Evolutionary conservation across 2,888 invertebrate genomes (phyloP).

Genomic region (Agrenia bidenticulata): DNA sequence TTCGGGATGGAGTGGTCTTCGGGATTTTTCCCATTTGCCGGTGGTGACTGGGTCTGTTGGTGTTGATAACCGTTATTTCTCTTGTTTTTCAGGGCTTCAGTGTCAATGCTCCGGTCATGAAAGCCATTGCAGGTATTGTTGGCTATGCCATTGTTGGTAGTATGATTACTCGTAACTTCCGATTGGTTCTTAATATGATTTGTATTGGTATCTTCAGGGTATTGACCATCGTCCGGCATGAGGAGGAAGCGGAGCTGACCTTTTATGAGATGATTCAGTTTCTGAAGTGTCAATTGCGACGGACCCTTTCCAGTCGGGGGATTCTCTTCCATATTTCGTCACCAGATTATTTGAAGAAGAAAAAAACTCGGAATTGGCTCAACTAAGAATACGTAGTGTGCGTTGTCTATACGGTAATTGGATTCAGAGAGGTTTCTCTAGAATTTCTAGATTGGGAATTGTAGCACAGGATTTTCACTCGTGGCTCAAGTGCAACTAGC

Average conservation of each 20-base stretch:
- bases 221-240: background rate
- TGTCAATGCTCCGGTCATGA: background rate
- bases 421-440: too few relatives aligned
- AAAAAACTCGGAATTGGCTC: too few relatives aligned
- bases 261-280: constrained; percentile 8
- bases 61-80: background rate
- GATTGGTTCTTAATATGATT: background rate
- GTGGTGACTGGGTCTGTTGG: too few relatives aligned
- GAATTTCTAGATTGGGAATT: too few relatives aligned
- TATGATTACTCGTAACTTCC: background rate
- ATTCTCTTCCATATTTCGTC: background rate
- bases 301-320: background rate
- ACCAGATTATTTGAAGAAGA: too few relatives aligned
- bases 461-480: too few relatives aligned
- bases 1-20: background rate
- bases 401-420: too few relatives aligned
- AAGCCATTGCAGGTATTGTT: background rate
- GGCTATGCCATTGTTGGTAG: background rate
- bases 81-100: background rate
- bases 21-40: background rate
- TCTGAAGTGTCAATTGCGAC: constrained; percentile 5
- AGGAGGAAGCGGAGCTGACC: constrained; percentile 12
- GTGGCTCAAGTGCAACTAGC: too few relatives aligned
- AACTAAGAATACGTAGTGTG: too few relatives aligned
- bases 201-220: background rate